Percentiles rank a stretch among this genome's conserved stretches.
phyloP scores from a whole-genome alignment of 2,888 invertebrate species.

The Syrphus vitripennis region DNA sequence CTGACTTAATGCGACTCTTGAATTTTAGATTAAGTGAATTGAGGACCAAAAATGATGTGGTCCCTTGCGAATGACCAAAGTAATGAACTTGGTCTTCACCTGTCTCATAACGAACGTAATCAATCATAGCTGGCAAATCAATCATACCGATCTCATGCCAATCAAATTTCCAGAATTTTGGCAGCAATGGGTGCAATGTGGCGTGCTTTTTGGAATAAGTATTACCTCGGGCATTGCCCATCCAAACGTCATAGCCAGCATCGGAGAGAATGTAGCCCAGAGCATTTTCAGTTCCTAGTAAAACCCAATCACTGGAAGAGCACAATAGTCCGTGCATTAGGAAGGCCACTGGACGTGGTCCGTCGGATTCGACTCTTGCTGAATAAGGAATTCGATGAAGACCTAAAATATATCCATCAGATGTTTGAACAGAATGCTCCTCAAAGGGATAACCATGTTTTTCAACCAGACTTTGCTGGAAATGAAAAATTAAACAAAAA shows the following conservation, averaged over 20 bases:
- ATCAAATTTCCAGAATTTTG: constrained; percentile 82
- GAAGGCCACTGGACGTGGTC: constrained; percentile 73
- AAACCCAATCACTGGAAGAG: constrained; percentile 76
- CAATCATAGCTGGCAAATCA: constrained; percentile 93
- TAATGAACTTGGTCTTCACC: constrained; percentile 82
- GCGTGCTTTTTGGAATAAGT: constrained; percentile 83
- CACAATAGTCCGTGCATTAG: constrained; percentile 77
- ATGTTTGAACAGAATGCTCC: constrained; percentile 83
- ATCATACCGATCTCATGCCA: constrained; percentile 94
- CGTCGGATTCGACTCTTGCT: not conserved
- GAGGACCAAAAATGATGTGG: constrained; percentile 88
- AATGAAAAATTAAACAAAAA: not conserved
- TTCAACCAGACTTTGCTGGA: constrained; percentile 45
- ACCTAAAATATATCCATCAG: constrained; percentile 76
- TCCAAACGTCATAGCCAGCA: constrained; percentile 89
- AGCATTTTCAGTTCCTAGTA: constrained; percentile 75
- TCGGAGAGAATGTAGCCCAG: constrained; percentile 83
- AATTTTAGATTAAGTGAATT: constrained; percentile 85
- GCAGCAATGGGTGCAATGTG: constrained; percentile 76
- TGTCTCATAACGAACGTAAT: constrained; percentile 82
- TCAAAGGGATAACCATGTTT: constrained; percentile 77
- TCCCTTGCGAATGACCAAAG: constrained; percentile 96
- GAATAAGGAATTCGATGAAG: constrained; percentile 85
- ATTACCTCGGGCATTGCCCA: constrained; percentile 91
- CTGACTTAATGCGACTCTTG: constrained; percentile 84